Evolutionary conservation across 2,797 vertebrate species (phyloP), one percentile per base, ranked within the genome.

Genomic region (Carduelis carduelis): DNA sequence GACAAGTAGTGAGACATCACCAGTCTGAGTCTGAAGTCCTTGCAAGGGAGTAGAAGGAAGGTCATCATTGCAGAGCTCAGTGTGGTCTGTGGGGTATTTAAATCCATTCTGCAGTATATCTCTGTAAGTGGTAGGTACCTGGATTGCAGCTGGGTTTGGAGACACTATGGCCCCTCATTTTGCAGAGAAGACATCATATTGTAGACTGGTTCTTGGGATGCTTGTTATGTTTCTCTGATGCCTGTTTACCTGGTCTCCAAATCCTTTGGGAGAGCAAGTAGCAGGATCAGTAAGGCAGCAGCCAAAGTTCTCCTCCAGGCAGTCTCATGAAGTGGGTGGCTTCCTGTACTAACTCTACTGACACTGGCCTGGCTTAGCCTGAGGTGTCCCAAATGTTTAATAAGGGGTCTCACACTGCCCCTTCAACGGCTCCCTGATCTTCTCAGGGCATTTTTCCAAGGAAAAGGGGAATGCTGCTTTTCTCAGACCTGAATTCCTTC

Each of bases 101-200:
- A 64, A 49, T 71, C 37, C 37, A 11, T 83, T 79, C 46, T 77
- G 39, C 23, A 35, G 32, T 20, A 16, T 2, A 0, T 44, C 5
- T 47, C 53, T 68, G 14, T 44, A 56, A 28, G 26, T 41, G 20
- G 17, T 32, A 12, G 24, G 24, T 52, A 19, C 17, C 19, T 72
- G 57, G 22, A 3, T 64, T 70, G 46, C 55, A 55, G 41, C 61
- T 52, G 17, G 41, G 2, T 34, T 87, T 79, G 27, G 39, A 65
- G 52, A 53, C 4, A 9, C 14, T 61, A 0, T 30, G 39, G 5
- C 12, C 10, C 14, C 17, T 10, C 0, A 0, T 72, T 83, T 61
- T 26, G 28, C 35, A 37, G 52, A 66, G 32, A 77, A 47, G 15
- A 55, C 12, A 47, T 70, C 6, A 5, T 32, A 5, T 4, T 44